A percentile compares a stretch with the other conserved stretches of the same genome.
phyloP scores from a whole-genome alignment of 2,888 invertebrate genomes.

The Eurytoma californica region DNA sequence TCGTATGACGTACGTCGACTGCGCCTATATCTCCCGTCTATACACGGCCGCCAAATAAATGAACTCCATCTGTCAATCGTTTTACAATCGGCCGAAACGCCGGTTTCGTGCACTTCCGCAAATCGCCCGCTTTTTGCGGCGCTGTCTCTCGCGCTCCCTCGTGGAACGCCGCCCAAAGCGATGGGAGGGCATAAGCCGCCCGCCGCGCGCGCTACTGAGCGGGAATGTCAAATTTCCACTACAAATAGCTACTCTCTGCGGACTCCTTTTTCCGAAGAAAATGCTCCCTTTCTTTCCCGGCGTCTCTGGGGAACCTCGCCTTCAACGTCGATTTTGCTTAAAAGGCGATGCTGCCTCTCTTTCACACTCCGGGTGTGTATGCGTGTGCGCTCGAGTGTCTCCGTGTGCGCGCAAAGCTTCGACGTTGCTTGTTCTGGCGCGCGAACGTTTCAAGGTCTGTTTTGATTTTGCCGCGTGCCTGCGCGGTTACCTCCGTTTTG shows the following conservation, averaged over 20 bases:
- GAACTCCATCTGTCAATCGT: slow-evolving; percentile 57
- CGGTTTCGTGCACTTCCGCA: slow-evolving; percentile 39
- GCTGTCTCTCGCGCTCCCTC: slow-evolving; percentile 26
- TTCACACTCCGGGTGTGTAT: slow-evolving; percentile 5
- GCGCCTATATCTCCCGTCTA: background rate
- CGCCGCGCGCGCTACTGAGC: slow-evolving; percentile 56
- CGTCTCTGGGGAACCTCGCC: slow-evolving; percentile 52
- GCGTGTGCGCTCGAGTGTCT: too few relatives aligned
- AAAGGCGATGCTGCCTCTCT: slow-evolving; percentile 53
- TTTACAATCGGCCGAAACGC: slow-evolving; percentile 46
- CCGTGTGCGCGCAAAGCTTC: background rate
- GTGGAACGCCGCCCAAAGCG: background rate
- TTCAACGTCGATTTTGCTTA: slow-evolving; percentile 63
- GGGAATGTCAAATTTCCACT: slow-evolving; percentile 67
- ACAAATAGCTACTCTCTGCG: slow-evolving; percentile 58
- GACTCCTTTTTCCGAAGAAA: slow-evolving; percentile 59
- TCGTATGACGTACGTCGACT: background rate
- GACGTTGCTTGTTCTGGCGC: slow-evolving; percentile 1
- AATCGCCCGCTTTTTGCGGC: slow-evolving; percentile 16
- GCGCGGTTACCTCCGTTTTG: background rate
- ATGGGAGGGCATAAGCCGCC: background rate
- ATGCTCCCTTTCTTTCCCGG: slow-evolving; percentile 34
- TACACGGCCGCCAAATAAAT: slow-evolving; percentile 29
- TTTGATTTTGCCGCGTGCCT: slow-evolving; percentile 40
- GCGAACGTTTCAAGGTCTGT: slow-evolving; percentile 21